Base-by-base conservation (phyloP, 2,888 invertebrate species). In the Protophormia terraenovae region DNA sequence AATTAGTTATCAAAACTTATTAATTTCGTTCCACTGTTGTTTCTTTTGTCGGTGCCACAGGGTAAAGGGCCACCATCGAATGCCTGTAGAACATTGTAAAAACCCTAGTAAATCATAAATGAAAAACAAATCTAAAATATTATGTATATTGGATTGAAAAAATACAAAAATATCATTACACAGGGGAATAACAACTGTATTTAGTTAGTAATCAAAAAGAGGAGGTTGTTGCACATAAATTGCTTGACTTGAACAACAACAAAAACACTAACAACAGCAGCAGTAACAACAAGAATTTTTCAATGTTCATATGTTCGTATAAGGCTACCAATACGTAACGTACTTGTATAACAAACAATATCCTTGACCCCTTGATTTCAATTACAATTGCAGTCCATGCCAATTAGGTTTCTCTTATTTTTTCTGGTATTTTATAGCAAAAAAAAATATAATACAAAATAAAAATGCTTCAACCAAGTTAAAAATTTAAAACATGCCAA, bases 321-420 rank as follows among this genome's bases (percentile, higher is more conserved):
- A 24, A 6, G 12, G 53, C 29, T 12, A n/a, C 62, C 50, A 41
- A 38, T 38, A 62, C 27, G 64, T 41, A 77, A 71, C 29, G 27
- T 71, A 79, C 24, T 69, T 71, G 64, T 60, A 19, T 32, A 80
- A 35, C 72, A 64, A 72, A 55, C 32, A 55, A 66, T 77, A 83
- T 83, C 82, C 82, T 83, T 83, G 82, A 83, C 82, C 82, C 71
- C 75, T 71, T 71, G 76, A 83, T 76, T 77, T 77, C 82, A 83
- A 83, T 82, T 83, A 72, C 82, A 83, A 71, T 77, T 67, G 76
- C 76, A 71, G 64, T 64, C 82, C 71, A 72, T 55, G 82, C 82
- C 82, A 77, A 77, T 83, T 83, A 83, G 35, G 82, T 77, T 83
- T 71, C 66, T 55, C 19, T 73, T 73, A 69, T 50, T 71, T 60